Base-by-base conservation (phyloP, 1,140 invertebrate genomes). In the Bombus haemorrhoidalis region DNA sequence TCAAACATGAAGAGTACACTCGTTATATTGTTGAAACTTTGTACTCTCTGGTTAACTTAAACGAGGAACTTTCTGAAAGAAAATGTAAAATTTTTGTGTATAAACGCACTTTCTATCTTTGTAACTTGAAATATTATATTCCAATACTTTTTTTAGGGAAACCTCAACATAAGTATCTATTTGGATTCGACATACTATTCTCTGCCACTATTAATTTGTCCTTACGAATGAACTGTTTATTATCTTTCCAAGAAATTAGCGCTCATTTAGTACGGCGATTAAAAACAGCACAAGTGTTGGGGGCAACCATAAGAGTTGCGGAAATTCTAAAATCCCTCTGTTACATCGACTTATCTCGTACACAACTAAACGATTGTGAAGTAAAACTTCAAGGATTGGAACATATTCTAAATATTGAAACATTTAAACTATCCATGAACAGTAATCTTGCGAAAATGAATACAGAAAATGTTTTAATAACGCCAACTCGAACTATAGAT, bases 381-480 rank as follows among this genome's bases (percentile, higher is more conserved):
- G 88, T 94, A 2, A 93, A 93, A 72, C 78, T 95, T 8, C 91
- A 92, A 41, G 91, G 92, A 0, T 83, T 95, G 10, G 94, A 95
- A 64, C 89, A 93, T 28, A 93, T 95, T 37, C 76, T 95, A 9
- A 89, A 89, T 22, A 90, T 94, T 4, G 93, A 95, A 15, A 88
- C 80, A 5, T 88, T 93, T 73, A 73, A 89, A 34, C 1, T 74
- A 2, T 90, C 89, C 0, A 91, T 91, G 85, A 82, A 85, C 22
- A 12, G 37, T 13, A 69, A 41, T 28, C n/a, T 43, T 57, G 53
- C 79, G 1, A 39, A 86, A 57, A 53, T 22, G 0, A 15, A 32
- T 4, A 25, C n/a, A 1, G 34, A 32, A 25, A 59, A 68, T 57
- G 10, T 71, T 4, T 47, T 73, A 4, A 47, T 71, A 34, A 87